Conservation (phyloP, 1,140 invertebrate species). For the Conus ventricosus region DNA sequence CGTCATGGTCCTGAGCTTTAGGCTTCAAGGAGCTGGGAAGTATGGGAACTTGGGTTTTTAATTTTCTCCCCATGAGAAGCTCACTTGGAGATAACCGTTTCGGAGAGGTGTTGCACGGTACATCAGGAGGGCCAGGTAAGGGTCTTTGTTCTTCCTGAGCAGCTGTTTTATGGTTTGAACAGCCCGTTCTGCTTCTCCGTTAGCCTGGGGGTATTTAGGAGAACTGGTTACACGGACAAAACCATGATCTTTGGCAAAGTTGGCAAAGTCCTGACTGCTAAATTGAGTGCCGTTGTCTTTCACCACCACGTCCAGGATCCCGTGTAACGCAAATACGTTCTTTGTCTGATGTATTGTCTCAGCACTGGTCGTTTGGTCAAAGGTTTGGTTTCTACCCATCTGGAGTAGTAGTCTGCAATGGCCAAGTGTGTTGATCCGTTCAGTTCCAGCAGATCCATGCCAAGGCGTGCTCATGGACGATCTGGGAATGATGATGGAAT, state of each 20-base stretch:
- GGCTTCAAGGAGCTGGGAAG: conserved; percentile 16
- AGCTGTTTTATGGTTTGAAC: conserved; percentile 53
- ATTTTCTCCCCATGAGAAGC: conserved; percentile 49
- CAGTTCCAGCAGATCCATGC: conserved; percentile 33
- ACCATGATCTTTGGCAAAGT: conserved; percentile 44
- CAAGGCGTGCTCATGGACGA: conserved; percentile 41
- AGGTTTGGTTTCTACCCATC: conserved; percentile 38
- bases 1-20: neutral
- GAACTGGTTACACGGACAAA: conserved; percentile 52
- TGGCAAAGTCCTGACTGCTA: neutral
- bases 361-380: neutral
- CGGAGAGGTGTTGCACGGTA: conserved; percentile 43
- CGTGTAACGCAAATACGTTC: conserved; percentile 51
- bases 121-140: conserved; percentile 44
- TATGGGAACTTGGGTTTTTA: conserved; percentile 31
- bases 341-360: conserved; percentile 35
- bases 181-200: conserved; percentile 49
- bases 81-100: conserved; percentile 43
- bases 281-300: conserved; percentile 53
- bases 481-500: conserved; percentile 34
- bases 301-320: conserved; percentile 47
- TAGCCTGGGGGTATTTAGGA: conserved; percentile 48
- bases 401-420: conserved; percentile 49
- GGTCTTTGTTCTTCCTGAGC: conserved; percentile 44
- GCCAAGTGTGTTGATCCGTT: conserved; percentile 42